Evolutionary conservation across 1,140 invertebrate species (phyloP).

Genomic region (Aphidius gifuensis): DNA sequence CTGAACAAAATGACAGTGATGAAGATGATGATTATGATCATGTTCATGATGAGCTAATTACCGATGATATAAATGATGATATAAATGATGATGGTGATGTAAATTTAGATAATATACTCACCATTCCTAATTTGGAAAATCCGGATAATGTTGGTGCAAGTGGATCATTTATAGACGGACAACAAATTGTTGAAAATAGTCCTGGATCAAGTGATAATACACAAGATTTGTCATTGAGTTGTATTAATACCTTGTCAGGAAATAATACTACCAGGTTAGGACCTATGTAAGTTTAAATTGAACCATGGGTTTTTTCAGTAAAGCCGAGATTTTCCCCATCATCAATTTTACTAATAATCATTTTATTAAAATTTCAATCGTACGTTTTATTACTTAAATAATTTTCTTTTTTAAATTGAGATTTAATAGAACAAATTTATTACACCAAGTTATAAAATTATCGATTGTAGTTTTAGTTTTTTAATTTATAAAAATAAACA

Average conservation of each 20-base stretch:
- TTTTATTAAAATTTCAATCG: too few species aligned
- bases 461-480: too few species aligned
- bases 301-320: constrained; percentile 28
- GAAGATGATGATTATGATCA: constrained; percentile 19
- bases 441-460: too few species aligned
- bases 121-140: constrained; percentile 30
- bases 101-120: constrained; percentile 41
- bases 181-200: not conserved
- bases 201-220: constrained; percentile 18
- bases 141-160: not conserved
- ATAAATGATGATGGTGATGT: not conserved
- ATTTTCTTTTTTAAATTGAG: too few species aligned
- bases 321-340: not conserved
- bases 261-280: constrained; percentile 47
- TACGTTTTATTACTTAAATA: too few species aligned
- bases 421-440: too few species aligned
- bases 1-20: constrained; percentile 26
- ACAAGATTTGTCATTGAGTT: constrained; percentile 46
- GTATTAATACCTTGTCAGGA: constrained; percentile 36
- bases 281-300: constrained; percentile 47
- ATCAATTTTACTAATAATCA: too few species aligned
- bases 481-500: too few species aligned
- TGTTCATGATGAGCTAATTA: constrained; percentile 18
- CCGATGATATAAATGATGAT: too few species aligned
- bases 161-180: not conserved